These are phyloP conservation scores for Globicephala melas DNA, from an alignment of 2,113 vertebrate species.

Conservation along the genomic window DNA sequence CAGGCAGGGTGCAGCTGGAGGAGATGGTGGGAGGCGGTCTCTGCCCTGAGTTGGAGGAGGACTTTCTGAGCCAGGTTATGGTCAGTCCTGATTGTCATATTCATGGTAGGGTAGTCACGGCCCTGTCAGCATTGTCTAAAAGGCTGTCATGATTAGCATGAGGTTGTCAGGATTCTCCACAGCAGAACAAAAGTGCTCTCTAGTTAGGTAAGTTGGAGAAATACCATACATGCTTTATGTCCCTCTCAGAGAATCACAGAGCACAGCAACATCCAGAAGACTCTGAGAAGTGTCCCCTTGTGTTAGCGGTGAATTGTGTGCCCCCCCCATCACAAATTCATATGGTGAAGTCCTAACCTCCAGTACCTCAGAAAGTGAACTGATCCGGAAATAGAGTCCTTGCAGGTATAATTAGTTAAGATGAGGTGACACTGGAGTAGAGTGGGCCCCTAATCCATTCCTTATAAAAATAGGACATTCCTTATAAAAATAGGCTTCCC, in stretches of 20 bases:
- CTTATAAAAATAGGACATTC: background rate
- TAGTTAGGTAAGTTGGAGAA: background rate
- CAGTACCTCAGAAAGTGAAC: background rate
- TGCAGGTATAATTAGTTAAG: background rate
- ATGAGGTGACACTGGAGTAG: background rate
- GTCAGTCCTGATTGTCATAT: background rate
- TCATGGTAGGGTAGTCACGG: background rate
- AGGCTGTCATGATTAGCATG: background rate
- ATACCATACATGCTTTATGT: background rate
- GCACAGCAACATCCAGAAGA: background rate
- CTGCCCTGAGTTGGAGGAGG: background rate
- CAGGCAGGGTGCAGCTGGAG: background rate
- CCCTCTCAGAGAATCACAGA: background rate
- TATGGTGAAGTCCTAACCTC: background rate
- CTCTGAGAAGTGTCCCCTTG: background rate
- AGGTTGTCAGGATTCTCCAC: background rate
- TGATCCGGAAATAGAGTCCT: background rate
- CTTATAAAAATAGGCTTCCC: background rate
- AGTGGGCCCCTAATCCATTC: background rate
- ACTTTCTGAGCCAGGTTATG: background rate
- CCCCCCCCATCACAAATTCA: rapidly evolving
- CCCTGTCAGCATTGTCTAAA: background rate
- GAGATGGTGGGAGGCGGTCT: background rate
- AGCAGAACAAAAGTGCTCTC: background rate
- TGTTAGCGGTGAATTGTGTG: background rate